Base-by-base conservation (phyloP, 2,113 vertebrate species). In the Neogale vison region DNA sequence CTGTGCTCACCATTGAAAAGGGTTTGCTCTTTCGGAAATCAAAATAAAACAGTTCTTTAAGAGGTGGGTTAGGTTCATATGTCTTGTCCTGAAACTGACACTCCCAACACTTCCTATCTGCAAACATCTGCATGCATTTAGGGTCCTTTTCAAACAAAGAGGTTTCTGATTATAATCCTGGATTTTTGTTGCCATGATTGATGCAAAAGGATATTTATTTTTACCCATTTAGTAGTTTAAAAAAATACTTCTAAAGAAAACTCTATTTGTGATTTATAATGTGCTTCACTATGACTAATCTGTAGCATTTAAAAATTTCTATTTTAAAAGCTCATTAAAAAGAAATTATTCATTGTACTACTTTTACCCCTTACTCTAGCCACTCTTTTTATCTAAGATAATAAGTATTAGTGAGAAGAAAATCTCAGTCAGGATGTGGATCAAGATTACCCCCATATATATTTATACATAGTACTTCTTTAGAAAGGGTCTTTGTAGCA, bases 31-130 rank as follows among this genome's bases (percentile, higher is more conserved):
- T 86, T 77, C 45, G 39, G 29, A 96, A 85, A 95, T 50, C 63
- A 97, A 97, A 98, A 86, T 93, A 94, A 93, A 93, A 63, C 61
- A 52, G 26, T 47, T 93, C 85, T 88, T 95, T 47, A 94, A 67
- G 85, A 92, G 39, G 47, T 80, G 42, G 59, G 82, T 84, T 71
- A 39, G 18, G 65, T 93, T 97, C 79, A 86, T 65, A 65, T 10
- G 2, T 31, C 65, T 88, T 93, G n/a, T 65, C 77, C 71, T 61
- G 59, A 92, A 92, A 88, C 57, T 77, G 69, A 97, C 74, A 52
- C 61, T 61, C 7, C 55, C 52, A 36, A n/a, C 29, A 47, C 55
- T 80, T 92, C 72, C 65, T 71, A 15, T 88, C 52, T 85, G 84
- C 76, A 77, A 94, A 79, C 59, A 89, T 91, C 72, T 88, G 79